These are phyloP conservation scores for Hyperoplus lanceolatus DNA, from an alignment of 2,797 vertebrate genomes.

Conservation along the genomic window DNA sequence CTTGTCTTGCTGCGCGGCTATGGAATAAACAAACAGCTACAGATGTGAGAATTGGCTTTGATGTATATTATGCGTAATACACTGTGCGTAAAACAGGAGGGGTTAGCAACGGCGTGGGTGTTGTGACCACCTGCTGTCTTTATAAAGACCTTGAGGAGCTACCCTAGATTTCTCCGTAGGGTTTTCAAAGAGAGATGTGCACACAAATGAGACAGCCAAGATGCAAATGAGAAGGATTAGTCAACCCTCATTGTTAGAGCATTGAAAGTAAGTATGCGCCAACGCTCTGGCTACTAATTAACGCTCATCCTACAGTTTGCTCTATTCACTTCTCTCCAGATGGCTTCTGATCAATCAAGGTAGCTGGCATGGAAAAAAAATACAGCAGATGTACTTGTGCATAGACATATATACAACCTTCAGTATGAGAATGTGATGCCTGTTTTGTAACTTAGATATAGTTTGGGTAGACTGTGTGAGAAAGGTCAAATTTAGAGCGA, in stretches of 20 bases:
- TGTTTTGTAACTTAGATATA: neutral
- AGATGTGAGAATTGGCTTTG: conserved; percentile 60
- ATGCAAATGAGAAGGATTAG: conserved; percentile 37
- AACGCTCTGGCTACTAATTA: conserved; percentile 50
- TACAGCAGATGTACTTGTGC: conserved; percentile 26
- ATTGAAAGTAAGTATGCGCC: conserved; percentile 29
- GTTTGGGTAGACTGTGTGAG: neutral
- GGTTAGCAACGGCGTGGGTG: conserved; percentile 64
- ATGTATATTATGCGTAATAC: conserved; percentile 52
- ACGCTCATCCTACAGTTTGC: conserved; percentile 22
- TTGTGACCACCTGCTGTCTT: conserved; percentile 77
- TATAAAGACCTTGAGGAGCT: conserved; percentile 64
- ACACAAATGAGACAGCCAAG: conserved; percentile 59
- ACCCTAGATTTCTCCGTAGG: conserved; percentile 41
- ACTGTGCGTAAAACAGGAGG: conserved; percentile 37
- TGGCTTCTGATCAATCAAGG: conserved; percentile 18
- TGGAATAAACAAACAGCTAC: conserved; percentile 70
- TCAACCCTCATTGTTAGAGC: conserved; percentile 45
- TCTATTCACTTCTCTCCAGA: conserved; percentile 28
- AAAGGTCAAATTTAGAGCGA: neutral
- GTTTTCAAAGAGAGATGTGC: conserved; percentile 48
- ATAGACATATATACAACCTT: neutral
- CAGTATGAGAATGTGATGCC: neutral
- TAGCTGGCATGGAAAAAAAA: conserved; percentile 24
- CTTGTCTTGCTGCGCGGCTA: conserved; percentile 35